Evolutionary conservation across 2,888 invertebrate genomes (phyloP), one percentile per base, ranked within the genome.

Genomic region (Margaritifera margaritifera): DNA sequence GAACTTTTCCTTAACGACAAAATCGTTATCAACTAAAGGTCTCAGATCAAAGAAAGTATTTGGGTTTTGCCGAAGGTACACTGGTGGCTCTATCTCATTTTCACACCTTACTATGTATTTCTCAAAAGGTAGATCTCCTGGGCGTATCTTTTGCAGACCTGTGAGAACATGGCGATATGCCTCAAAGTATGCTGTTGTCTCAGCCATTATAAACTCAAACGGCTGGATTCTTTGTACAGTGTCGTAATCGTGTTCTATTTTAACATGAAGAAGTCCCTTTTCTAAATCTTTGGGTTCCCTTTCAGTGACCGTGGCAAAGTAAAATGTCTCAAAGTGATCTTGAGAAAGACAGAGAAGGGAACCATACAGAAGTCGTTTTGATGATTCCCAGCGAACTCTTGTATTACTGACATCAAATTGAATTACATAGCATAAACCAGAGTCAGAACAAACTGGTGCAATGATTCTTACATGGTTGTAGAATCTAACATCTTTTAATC

Each of bases 181-280:
- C 84, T 95, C 95, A 86, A 95, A 95, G 88, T 94, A 96, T 0
- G 94, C 93, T 64, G 93, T 93, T 64, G 94, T 93, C 87, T 95
- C 95, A 4, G 94, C 92, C 94, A 95, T 94, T 0, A 93, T 74
- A 67, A 81, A 86, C 25, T 66, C 53, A 20, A 54, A 59, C 11
- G 55, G 62, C 53, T 70, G 66, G 6, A 77, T 51, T n/a, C 50
- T 51, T 19, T 69, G 66, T 11, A 72, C 64, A 6, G 68, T 69
- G 27, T 55, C 59, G 68, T 66, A 52, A 58, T 68, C 71, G 31
- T 67, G 67, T 51, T 75, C 78, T 71, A 85, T 84, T n/a, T 74
- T 71, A 4, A 87, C 79, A 63, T 79, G 75, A 31, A 87, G 69
- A 25, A 79, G 63, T 24, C 87, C 87, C 51, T 81, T 79, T 11